phyloP scores from a whole-genome alignment of 2,888 invertebrate genomes.

The Drosophila siamana region DNA sequence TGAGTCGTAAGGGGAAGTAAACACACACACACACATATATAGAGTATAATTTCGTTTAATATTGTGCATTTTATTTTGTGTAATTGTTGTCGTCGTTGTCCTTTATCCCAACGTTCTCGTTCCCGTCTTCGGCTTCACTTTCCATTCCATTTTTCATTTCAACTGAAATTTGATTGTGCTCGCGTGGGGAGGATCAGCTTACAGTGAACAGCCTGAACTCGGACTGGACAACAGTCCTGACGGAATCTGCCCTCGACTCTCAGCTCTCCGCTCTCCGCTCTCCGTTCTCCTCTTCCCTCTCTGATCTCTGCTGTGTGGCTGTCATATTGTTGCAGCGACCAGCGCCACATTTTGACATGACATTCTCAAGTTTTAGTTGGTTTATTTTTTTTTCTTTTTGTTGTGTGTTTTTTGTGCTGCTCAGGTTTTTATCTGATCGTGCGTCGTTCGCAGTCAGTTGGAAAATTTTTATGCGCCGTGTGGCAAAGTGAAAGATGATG shows the following conservation, averaged over 20 bases:
- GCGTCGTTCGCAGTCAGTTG: slow-evolving; percentile 71
- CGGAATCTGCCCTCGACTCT: no score
- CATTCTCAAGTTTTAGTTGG: slow-evolving; percentile 53
- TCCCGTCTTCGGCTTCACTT: slow-evolving; percentile 58
- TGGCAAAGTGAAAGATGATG: slow-evolving; percentile 28
- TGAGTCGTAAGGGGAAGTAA: slow-evolving; percentile 40
- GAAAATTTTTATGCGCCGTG: slow-evolving; percentile 59
- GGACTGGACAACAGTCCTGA: slow-evolving; percentile 14
- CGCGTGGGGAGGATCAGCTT: slow-evolving; percentile 60
- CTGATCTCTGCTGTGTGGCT: slow-evolving; percentile 28
- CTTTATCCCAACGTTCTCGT: slow-evolving; percentile 48
- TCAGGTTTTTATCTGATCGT: slow-evolving; percentile 64
- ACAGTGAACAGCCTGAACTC: slow-evolving; percentile 24
- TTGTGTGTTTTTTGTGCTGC: slow-evolving; percentile 39
- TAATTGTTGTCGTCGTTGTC: slow-evolving; percentile 69
- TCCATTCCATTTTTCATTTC: slow-evolving; percentile 71
- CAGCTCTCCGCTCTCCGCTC: no score
- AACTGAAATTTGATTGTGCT: slow-evolving; percentile 65
- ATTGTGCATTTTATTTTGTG: slow-evolving; percentile 79
- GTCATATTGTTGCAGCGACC: slow-evolving; percentile 55
- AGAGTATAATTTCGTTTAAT: slow-evolving; percentile 76
- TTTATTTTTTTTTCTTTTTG: slow-evolving; percentile 9
- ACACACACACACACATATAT: slow-evolving; percentile 13
- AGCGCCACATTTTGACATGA: slow-evolving; percentile 77
- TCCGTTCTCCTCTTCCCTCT: no score